Evolutionary conservation across 1,140 invertebrate species (phyloP).

Genomic region (Eupristina koningsbergeri): DNA sequence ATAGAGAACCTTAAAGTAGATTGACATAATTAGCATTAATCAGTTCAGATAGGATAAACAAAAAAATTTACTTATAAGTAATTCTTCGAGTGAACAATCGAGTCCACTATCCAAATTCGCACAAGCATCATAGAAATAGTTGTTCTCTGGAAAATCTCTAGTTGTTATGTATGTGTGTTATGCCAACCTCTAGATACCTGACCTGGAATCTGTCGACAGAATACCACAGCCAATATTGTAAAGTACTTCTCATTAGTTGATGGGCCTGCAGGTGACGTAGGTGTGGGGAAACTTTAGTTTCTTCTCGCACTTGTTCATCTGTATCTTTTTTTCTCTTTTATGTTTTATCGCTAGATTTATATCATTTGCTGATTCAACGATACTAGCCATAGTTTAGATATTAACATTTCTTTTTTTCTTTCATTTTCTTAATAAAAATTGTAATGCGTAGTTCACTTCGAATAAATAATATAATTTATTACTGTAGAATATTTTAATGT

Average conservation of each 20-base stretch:
- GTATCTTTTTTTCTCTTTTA: background rate
- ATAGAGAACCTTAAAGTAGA: too few relatives aligned
- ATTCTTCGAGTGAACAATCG: background rate
- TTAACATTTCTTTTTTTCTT: background rate
- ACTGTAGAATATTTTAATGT: background rate
- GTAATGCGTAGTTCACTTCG: background rate
- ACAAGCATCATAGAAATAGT: background rate
- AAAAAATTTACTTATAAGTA: too few relatives aligned
- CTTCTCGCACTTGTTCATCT: background rate
- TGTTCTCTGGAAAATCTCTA: background rate
- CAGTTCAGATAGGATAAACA: too few relatives aligned
- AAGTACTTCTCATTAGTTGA: background rate
- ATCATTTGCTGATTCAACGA: background rate
- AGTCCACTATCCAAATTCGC: background rate
- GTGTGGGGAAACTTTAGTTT: too few relatives aligned
- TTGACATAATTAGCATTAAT: too few relatives aligned
- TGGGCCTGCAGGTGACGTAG: slow-evolving; percentile 38
- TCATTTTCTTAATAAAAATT: background rate
- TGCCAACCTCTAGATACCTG: background rate
- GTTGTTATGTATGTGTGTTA: background rate
- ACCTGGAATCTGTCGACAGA: background rate
- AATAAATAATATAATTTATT: background rate
- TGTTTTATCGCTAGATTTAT: background rate
- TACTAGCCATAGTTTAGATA: too few relatives aligned
- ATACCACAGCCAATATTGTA: background rate